These are phyloP conservation scores for Coreoperca whiteheadi DNA, from an alignment of 2,113 vertebrate genomes.

Conservation along the genomic window DNA sequence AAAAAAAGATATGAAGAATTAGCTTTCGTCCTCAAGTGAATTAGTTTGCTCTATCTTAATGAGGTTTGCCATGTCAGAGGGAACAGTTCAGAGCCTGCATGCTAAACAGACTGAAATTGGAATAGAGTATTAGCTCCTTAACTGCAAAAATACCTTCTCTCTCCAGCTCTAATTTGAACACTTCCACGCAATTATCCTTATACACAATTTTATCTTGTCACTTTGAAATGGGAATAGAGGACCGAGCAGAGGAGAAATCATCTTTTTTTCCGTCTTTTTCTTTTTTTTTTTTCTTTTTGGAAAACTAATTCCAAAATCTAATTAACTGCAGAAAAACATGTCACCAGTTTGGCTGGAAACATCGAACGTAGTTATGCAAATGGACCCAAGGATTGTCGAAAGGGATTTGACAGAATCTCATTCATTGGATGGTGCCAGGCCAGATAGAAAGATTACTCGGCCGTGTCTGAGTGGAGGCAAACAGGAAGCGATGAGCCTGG, in stretches of 20 bases:
- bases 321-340: constrained; percentile 77
- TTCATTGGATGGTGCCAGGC: constrained; percentile 61
- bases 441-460: constrained; percentile 73
- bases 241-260: constrained; percentile 39
- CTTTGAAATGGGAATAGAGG: constrained; percentile 71
- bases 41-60: constrained; percentile 82
- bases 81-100: constrained; percentile 68
- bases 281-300: constrained; percentile 15
- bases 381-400: constrained; percentile 42
- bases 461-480: constrained; percentile 64
- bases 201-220: constrained; percentile 76
- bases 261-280: constrained; percentile 36
- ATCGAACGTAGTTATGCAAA: constrained; percentile 74
- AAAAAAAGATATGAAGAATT: constrained; percentile 71
- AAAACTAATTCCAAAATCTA: constrained; percentile 75
- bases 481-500: constrained; percentile 67
- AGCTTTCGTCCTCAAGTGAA: constrained; percentile 75
- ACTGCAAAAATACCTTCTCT: constrained; percentile 70
- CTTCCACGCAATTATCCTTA: constrained; percentile 72
- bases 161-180: constrained; percentile 57
- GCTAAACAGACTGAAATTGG: constrained; percentile 76
- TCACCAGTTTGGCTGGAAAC: constrained; percentile 65
- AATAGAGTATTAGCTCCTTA: constrained; percentile 66
- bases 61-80: constrained; percentile 77
- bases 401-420: constrained; percentile 76